Base-by-base conservation (phyloP, 2,113 vertebrate species). In the Actenoides lindsayi region DNA sequence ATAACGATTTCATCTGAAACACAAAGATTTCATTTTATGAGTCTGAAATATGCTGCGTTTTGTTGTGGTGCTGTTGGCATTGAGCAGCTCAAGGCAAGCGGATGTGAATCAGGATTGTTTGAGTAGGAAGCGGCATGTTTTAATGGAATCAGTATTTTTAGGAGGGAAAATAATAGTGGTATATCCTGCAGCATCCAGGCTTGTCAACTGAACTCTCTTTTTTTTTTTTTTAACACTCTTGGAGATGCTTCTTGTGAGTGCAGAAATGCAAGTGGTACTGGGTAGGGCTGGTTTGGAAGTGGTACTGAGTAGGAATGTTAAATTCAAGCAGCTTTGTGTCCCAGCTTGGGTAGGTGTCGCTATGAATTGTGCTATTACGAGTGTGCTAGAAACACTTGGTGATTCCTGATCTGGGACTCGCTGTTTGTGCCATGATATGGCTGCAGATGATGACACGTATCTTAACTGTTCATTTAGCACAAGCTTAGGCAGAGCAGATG, bases 391-490 rank as follows among this genome's bases (percentile, higher is more conserved):
- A 46, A 16, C 16, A 0, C 18, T 14, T 10, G n/a, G 20, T 11
- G 16, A 21, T 11, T 12, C 16, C 39, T 41, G 35, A 6, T 18
- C 39, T 2, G 1, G 54, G n/a, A 3, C 2, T 14, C 35, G 27
- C 44, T 39, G 2, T 9, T 30, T 46, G 42, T 68, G 31, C 44
- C 33, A 1, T 5, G 27, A 4, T 4, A 2, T 1, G 23, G 37
- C 50, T 51, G 15, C 13, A 35, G 51, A 5, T 6, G 63, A 13
- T 1, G 10, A 3, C 0, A 1, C 2, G 11, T 3, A 10, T 35
- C 76, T 2, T 4, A 62, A 18, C 39, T 3, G 3, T 14, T 18
- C 75, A 2, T 18, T 0, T 12, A 1, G 14, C 10, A 9, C 5
- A 0, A 2, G 21, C 51, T 20, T 20, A 27, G 59, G 75, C 35